phyloP scores from a whole-genome alignment of 2,113 vertebrate species.

The Macquaria ambigua region DNA sequence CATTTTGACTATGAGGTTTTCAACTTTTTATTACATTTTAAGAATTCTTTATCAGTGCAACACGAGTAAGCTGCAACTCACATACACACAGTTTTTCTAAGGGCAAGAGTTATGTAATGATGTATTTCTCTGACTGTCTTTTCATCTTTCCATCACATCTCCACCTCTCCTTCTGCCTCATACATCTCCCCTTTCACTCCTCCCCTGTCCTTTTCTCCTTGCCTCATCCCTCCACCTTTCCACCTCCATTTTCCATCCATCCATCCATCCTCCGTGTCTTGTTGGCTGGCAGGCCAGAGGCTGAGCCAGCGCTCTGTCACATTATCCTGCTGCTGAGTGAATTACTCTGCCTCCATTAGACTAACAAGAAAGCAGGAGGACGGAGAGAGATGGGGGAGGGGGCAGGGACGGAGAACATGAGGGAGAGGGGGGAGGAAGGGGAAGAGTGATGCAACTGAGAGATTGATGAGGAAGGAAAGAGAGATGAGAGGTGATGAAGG shows the following conservation, averaged over 20 bases:
- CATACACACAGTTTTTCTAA: neutral
- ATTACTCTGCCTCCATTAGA: conserved; percentile 85
- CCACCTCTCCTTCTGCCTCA: conserved; percentile 8
- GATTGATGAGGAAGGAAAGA: conserved; percentile 6
- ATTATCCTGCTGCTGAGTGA: conserved; percentile 81
- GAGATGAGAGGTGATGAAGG: conserved; percentile 9
- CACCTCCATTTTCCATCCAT: conserved; percentile 45
- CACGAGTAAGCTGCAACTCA: neutral
- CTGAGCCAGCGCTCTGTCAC: conserved; percentile 84
- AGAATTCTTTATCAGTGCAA: neutral
- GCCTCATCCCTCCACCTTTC: conserved; percentile 23
- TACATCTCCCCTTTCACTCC: neutral
- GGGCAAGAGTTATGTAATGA: conserved; percentile 60
- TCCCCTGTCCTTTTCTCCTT: conserved; percentile 3
- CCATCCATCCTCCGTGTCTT: conserved; percentile 24
- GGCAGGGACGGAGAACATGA: rapidly evolving
- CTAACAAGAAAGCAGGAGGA: conserved; percentile 78
- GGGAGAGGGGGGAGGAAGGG: too few relatives aligned
- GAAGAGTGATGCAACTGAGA: conserved; percentile 14
- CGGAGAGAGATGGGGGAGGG: neutral
- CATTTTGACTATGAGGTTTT: neutral
- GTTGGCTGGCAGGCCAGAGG: conserved; percentile 68
- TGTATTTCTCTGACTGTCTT: conserved; percentile 59
- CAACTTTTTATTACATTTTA: neutral
- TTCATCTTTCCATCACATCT: conserved; percentile 57